Evolutionary conservation across 2,113 vertebrate species (phyloP), one percentile per base, ranked within the genome.

Genomic region (Rhinopomastus cyanomelas): DNA sequence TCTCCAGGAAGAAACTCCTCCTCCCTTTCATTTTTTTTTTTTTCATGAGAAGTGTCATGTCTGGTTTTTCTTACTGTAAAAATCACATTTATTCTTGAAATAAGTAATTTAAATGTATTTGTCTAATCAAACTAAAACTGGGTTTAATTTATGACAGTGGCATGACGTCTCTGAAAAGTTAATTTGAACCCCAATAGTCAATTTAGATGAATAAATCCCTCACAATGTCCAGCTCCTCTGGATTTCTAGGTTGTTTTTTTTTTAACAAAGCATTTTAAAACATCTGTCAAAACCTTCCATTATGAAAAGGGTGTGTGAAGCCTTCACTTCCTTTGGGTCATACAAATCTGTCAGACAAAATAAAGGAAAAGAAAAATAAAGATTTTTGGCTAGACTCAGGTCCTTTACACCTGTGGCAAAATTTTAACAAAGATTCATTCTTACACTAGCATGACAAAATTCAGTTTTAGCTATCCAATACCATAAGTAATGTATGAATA

Each of bases 81-180:
- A 91, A 37, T 83, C 52, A 44, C 25, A n/a, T 14, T 65, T 61
- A 48, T 20, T 34, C 71, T 49, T 37, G 42, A 94, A 87, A 32
- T 27, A 68, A 78, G 6, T 11, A 7, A 56, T 72, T 76, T 37
- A 46, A 53, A 72, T 46, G 34, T 26, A 1, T 36, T 30, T 81
- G 22, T 30, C 30, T 65, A 59, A 90, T 32, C 16, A 6, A 72
- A 76, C 46, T 36, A 81, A 46, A 93, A 6, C 16, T 8, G 19
- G 29, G 37, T 91, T 85, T 62, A 21, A 48, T 49, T 62, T 60
- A 48, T 49, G 39, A 57, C 22, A 65, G 13, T 36, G 73, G 42
- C 57, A 25, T 66, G 89, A 71, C 34, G 48, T 82, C 89, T 87
- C 72, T 93, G 67, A 82, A 72, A 37, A 91, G 60, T 53, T 85